Evolutionary conservation across 2,888 invertebrate genomes (phyloP).

Genomic region (Deilephila porcellus): DNA sequence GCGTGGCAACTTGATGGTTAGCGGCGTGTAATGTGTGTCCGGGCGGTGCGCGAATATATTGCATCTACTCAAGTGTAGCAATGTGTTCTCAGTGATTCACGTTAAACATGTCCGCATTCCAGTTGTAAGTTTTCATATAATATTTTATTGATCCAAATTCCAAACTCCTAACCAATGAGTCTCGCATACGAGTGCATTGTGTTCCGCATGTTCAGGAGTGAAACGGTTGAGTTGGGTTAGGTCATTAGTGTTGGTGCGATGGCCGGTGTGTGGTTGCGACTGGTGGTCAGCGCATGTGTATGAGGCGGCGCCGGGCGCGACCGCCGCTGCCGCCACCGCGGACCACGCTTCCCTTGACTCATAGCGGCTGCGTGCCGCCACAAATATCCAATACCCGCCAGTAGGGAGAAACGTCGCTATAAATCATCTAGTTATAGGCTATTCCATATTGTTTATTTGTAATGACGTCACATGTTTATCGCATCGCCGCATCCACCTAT

Average conservation of each 20-base stretch:
- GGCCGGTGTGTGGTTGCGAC: background rate
- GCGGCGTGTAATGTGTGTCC: background rate
- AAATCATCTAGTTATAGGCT: slow-evolving; percentile 48
- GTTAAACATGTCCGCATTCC: background rate
- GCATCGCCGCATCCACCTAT: slow-evolving; percentile 32
- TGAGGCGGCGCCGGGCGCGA: background rate
- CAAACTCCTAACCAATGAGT: background rate
- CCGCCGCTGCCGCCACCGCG: slow-evolving; percentile 7
- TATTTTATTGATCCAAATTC: background rate
- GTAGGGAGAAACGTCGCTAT: slow-evolving; percentile 38
- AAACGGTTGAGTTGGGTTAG: background rate
- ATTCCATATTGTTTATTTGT: slow-evolving; percentile 47
- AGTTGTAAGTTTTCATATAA: background rate
- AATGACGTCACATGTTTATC: slow-evolving; percentile 48
- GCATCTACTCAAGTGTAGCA: background rate
- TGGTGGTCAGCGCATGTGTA: background rate
- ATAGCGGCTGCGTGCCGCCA: slow-evolving; percentile 1
- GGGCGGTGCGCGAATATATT: background rate
- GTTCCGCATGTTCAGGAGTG: too few species aligned
- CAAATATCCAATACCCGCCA: slow-evolving; percentile 23
- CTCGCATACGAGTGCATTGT: background rate
- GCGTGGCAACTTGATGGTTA: background rate
- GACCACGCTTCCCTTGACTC: slow-evolving; percentile 8
- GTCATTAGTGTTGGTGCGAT: background rate
- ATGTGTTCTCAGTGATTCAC: background rate